Percentiles rank a stretch among this genome's conserved stretches.
These are phyloP conservation scores for Euwallacea similis DNA, from an alignment of 1,140 invertebrate species.

Conservation along the genomic window DNA sequence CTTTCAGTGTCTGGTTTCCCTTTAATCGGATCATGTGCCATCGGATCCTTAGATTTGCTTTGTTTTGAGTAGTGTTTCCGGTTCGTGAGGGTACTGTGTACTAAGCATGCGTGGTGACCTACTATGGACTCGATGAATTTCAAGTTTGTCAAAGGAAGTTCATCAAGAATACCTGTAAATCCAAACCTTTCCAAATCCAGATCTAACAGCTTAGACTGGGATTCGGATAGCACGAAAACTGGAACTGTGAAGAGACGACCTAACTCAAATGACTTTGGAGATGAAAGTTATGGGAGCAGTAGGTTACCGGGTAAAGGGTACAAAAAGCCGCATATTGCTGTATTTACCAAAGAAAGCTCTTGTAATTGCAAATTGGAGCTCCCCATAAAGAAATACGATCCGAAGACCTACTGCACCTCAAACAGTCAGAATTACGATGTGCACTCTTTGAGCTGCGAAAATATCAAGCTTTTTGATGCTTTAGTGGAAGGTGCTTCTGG, in stretches of 20 bases:
- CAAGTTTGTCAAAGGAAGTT: background rate
- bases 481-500: background rate
- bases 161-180: slow-evolving; percentile 30
- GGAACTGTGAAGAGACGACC: slow-evolving; percentile 66
- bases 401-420: background rate
- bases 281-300: background rate
- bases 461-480: background rate
- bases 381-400: background rate
- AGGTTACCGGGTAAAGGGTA: background rate
- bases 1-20: slow-evolving; percentile 24
- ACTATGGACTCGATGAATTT: background rate
- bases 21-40: slow-evolving; percentile 31
- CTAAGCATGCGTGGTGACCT: too few species aligned
- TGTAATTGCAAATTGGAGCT: background rate
- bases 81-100: too few species aligned
- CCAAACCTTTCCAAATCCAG: slow-evolving; percentile 26
- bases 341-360: background rate
- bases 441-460: background rate
- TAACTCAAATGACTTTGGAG: slow-evolving; percentile 54
- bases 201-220: slow-evolving; percentile 62
- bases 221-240: slow-evolving; percentile 67
- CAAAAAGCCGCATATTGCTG: background rate
- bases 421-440: background rate
- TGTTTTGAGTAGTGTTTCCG: slow-evolving; percentile 4
- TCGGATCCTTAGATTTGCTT: slow-evolving; percentile 9